Conservation (phyloP, 2,113 vertebrate genomes). For the Vidua macroura region DNA sequence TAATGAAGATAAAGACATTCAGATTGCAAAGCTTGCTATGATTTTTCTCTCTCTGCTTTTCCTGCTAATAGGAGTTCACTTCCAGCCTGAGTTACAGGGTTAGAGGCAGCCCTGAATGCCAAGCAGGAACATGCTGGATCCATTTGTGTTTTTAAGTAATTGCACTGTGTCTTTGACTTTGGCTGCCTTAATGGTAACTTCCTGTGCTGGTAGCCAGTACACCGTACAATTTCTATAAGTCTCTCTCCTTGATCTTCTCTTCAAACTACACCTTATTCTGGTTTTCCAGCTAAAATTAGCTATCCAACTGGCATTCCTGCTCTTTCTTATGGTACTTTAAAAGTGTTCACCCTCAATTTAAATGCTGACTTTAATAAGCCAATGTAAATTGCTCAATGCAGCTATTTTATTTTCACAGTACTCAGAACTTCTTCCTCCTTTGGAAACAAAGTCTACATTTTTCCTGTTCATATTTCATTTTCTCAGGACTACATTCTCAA, state of each 20-base stretch:
- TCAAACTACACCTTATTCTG: slow-evolving; percentile 30
- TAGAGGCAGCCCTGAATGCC: slow-evolving; percentile 2
- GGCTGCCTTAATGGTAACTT: not conserved
- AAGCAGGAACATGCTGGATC: slow-evolving; percentile 21
- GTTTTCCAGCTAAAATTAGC: not conserved
- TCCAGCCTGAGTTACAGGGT: not conserved
- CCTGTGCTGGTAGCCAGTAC: not conserved
- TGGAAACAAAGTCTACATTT: not conserved
- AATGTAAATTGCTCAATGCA: not conserved
- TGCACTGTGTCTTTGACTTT: not conserved
- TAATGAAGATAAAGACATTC: not conserved
- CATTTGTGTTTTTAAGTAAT: slow-evolving; percentile 29
- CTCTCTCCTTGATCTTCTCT: not conserved
- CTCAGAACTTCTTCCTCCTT: not conserved
- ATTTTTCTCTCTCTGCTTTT: slow-evolving; percentile 9
- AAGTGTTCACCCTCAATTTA: not conserved
- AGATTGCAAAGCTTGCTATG: not conserved
- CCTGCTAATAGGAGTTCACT: not conserved
- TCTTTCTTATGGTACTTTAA: not conserved
- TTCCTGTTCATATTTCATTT: not conserved
- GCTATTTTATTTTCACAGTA: slow-evolving; percentile 8
- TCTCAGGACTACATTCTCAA: not conserved
- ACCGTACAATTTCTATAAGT: not conserved
- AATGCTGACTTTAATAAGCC: not conserved
- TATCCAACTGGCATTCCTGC: not conserved